Conservation (phyloP, 1,140 invertebrate genomes). For the Cotesia glomerata region DNA sequence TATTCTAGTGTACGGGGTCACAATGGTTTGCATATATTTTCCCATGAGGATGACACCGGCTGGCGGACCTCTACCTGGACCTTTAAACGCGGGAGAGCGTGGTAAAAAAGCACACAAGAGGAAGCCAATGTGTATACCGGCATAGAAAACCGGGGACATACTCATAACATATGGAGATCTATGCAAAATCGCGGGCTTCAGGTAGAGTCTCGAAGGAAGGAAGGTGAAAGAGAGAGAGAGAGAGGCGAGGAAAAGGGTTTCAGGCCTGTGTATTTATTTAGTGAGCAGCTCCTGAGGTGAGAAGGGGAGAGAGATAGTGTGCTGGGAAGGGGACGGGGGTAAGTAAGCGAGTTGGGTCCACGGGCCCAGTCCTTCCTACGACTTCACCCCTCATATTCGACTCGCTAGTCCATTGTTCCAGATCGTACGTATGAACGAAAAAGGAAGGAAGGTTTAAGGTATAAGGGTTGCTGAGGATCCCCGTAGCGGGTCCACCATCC, state of each 20-base stretch:
- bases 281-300: not conserved
- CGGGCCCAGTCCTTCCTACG: constrained; percentile 12
- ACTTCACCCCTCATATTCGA: constrained; percentile 12
- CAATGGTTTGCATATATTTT: constrained; percentile 63
- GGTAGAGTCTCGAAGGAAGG: not conserved
- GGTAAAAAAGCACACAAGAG: constrained; percentile 30
- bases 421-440: constrained; percentile 29
- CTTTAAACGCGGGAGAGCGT: constrained; percentile 45
- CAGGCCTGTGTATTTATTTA: not conserved
- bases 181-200: constrained; percentile 58
- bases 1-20: constrained; percentile 46
- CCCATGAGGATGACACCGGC: constrained; percentile 62
- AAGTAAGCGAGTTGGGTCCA: constrained; percentile 27
- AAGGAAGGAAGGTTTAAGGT: constrained; percentile 2
- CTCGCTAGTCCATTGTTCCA: constrained; percentile 54
- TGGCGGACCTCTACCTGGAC: constrained; percentile 48
- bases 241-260: not conserved
- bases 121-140: not conserved
- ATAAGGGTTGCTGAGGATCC: constrained; percentile 31
- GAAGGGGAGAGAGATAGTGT: not conserved
- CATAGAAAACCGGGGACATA: constrained; percentile 31
- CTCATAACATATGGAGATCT: constrained; percentile 60
- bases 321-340: constrained; percentile 10
- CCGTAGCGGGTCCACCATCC: constrained; percentile 24
- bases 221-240: constrained; percentile 19